A percentile compares a stretch with the other conserved stretches of the same genome.
These are phyloP conservation scores for Acanthosepion lycidas DNA, from an alignment of 2,888 invertebrate species.

Conservation along the genomic window DNA sequence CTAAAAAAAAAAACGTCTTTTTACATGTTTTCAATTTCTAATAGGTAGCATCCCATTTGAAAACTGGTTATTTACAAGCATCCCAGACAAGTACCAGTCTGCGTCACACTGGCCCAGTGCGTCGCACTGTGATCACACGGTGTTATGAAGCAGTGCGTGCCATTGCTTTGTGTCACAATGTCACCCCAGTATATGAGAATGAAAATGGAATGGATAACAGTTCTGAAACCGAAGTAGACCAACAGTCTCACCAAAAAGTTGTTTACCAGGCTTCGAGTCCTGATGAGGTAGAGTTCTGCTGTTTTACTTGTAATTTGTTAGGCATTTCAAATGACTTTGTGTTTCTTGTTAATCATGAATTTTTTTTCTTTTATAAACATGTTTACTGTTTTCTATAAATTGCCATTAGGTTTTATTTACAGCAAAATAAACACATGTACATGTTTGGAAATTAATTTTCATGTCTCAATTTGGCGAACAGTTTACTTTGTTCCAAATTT, in stretches of 20 bases:
- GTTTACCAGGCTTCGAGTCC: constrained; percentile 85
- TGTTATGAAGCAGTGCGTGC: constrained; percentile 94
- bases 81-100: not conserved
- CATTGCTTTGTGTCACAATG: constrained; percentile 97
- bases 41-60: constrained; percentile 76
- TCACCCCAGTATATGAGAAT: constrained; percentile 93
- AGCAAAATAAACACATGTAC: no score
- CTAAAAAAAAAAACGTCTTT: no score
- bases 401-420: no score
- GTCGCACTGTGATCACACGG: constrained; percentile 83
- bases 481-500: no score
- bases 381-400: no score
- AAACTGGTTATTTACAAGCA: constrained; percentile 73
- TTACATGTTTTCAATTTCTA: not conserved
- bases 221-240: constrained; percentile 70
- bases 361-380: no score
- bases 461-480: no score
- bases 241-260: constrained; percentile 70
- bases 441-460: no score
- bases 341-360: no score
- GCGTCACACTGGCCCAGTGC: constrained; percentile 75
- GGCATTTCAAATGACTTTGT: not conserved
- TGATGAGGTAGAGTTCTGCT: constrained; percentile 78
- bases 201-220: constrained; percentile 62
- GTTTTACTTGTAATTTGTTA: not conserved